A percentile compares a stretch with the other conserved stretches of the same genome.
phyloP scores from a whole-genome alignment of 1,140 invertebrate genomes.

The Psix sp. region DNA sequence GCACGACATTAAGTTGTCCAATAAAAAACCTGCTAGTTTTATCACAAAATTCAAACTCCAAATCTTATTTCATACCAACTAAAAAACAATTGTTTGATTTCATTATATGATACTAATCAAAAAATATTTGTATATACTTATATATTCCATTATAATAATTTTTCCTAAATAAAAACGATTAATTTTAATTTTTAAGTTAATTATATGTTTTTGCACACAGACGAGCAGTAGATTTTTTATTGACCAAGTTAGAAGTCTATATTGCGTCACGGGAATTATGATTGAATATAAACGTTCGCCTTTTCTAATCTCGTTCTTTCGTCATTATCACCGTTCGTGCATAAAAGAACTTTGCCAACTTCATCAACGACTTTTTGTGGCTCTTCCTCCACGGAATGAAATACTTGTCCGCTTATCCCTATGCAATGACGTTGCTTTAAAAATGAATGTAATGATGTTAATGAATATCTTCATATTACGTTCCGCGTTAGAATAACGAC shows the following conservation, averaged over 20 bases:
- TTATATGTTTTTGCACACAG: no score
- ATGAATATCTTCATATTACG: slow-evolving; percentile 7
- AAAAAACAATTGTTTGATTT: no score
- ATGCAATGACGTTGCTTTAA: slow-evolving; percentile 5
- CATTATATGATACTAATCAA: no score
- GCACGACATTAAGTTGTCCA: no score
- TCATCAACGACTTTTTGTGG: slow-evolving; percentile 36
- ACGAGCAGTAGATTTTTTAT: no score
- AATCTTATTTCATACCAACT: no score
- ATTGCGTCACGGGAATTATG: slow-evolving; percentile 29
- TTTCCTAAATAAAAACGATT: no score
- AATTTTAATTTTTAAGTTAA: no score
- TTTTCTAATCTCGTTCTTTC: slow-evolving; percentile 17
- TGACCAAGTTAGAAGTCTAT: slow-evolving; percentile 7
- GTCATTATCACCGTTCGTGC: slow-evolving; percentile 28
- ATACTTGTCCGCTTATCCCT: slow-evolving; percentile 16
- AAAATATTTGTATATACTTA: no score
- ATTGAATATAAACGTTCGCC: slow-evolving; percentile 17
- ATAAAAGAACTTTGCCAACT: slow-evolving; percentile 36
- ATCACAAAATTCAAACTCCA: no score
- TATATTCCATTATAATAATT: no score
- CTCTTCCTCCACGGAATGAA: slow-evolving; percentile 20
- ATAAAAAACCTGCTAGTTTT: no score
- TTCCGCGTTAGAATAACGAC: background rate
- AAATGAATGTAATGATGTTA: slow-evolving; percentile 14